Conservation (phyloP, 2,113 vertebrate species). For the Pedetes capensis region DNA sequence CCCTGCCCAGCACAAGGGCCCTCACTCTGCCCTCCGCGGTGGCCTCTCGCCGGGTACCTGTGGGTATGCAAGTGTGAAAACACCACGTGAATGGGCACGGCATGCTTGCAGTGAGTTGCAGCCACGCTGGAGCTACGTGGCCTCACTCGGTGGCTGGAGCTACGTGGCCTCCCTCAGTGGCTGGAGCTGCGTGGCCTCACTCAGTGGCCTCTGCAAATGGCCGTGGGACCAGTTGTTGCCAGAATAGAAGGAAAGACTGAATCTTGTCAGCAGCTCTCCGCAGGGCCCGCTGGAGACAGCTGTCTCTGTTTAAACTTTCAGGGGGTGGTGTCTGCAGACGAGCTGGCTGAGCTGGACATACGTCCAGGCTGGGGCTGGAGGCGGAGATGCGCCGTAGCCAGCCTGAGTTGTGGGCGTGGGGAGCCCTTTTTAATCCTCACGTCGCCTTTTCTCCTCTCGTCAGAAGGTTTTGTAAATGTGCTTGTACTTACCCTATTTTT, state of each 20-base stretch:
- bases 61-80: accelerated
- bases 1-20: neutral
- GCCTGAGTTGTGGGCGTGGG: accelerated
- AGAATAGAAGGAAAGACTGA: neutral
- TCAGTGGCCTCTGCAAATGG: neutral
- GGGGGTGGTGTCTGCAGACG: neutral
- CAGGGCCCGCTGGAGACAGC: too few species aligned
- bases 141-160: neutral
- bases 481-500: too few species aligned
- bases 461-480: neutral
- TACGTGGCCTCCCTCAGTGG: accelerated
- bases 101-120: too few species aligned
- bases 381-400: neutral
- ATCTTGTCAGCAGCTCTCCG: neutral
- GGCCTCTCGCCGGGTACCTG: neutral
- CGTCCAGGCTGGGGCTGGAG: neutral
- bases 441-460: too few species aligned
- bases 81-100: accelerated
- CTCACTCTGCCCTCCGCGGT: neutral
- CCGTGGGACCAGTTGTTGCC: neutral
- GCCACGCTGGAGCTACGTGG: neutral
- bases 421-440: too few species aligned
- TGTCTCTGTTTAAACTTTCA: neutral
- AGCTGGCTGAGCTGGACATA: neutral
- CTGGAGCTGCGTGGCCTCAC: accelerated